Percentiles rank a stretch among this genome's conserved stretches.
Conservation (phyloP, 1,140 invertebrate species). For the Heliconius eleuchia region DNA sequence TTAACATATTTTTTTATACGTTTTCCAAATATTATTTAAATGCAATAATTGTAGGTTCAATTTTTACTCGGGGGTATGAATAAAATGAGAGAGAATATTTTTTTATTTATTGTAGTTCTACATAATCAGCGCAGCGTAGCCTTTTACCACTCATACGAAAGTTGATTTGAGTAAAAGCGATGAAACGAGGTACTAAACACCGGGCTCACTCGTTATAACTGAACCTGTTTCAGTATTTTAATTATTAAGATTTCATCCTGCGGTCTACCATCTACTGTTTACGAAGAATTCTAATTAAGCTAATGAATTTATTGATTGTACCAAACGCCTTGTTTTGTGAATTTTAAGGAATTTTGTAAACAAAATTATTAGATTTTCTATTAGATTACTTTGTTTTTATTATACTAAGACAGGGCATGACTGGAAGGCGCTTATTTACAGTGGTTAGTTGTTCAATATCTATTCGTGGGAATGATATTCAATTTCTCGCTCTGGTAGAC, state of each 20-base stretch:
- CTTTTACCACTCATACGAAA: no score
- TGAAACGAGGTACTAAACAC: no score
- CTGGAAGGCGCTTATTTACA: neutral
- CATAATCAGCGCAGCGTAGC: no score
- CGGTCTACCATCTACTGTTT: constrained; percentile 1
- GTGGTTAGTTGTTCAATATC: neutral
- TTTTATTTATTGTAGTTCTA: no score
- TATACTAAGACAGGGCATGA: neutral
- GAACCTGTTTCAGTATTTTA: neutral
- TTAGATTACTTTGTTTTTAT: neutral
- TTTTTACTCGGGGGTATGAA: no score
- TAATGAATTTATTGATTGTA: neutral
- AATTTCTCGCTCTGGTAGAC: no score
- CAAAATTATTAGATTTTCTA: neutral
- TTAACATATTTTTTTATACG: no score
- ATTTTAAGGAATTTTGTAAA: neutral
- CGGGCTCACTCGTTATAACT: neutral
- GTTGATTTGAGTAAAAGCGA: no score
- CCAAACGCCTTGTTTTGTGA: neutral
- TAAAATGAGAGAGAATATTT: no score
- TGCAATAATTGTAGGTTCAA: no score
- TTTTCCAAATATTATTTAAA: no score
- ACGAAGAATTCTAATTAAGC: neutral
- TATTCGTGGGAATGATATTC: no score
- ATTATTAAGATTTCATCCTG: neutral